Percentiles rank a stretch among this genome's conserved stretches.
phyloP scores from a whole-genome alignment of 64 coral and sea anemone species.

The Montipora foliosa region DNA sequence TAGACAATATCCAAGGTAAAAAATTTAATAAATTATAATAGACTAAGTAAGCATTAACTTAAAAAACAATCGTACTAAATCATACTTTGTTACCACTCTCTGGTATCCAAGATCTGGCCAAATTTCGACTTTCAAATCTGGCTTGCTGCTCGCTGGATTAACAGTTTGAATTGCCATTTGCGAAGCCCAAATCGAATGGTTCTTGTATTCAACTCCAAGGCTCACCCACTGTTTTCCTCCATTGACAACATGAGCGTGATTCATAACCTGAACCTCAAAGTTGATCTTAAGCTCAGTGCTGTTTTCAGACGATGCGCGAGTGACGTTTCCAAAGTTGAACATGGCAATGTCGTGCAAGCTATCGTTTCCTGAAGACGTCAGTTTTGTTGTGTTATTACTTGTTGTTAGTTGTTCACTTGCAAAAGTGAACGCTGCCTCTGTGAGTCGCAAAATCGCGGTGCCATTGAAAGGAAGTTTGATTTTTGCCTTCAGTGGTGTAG shows the following conservation, averaged over 20 bases:
- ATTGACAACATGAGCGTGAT: constrained; percentile 39
- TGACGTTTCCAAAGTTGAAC: constrained; percentile 69
- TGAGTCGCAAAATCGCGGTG: constrained; percentile 58
- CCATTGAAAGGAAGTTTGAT: constrained; percentile 61
- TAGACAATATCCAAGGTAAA: too few species aligned
- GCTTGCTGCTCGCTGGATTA: constrained; percentile 39
- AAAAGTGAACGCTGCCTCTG: background rate
- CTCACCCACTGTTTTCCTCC: constrained; percentile 77
- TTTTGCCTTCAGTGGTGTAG: constrained; percentile 55
- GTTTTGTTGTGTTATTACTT: constrained; percentile 21
- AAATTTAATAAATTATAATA: too few species aligned
- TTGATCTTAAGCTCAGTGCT: constrained; percentile 48
- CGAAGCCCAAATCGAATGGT: constrained; percentile 70
- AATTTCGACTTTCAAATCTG: constrained; percentile 35
- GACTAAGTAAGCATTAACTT: too few species aligned
- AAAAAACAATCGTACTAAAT: background rate
- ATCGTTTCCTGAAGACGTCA: constrained; percentile 62
- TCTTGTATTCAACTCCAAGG: constrained; percentile 70
- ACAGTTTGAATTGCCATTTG: constrained; percentile 52
- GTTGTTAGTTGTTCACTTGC: constrained; percentile 13
- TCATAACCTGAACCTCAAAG: constrained; percentile 75
- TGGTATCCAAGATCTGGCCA: background rate
- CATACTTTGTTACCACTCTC: constrained; percentile 31
- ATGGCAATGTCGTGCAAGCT: constrained; percentile 54
- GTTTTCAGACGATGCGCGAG: background rate